These are phyloP conservation scores for Diadumene lineata DNA, from an alignment of 92 coral and sea anemone genomes.

Conservation along the genomic window DNA sequence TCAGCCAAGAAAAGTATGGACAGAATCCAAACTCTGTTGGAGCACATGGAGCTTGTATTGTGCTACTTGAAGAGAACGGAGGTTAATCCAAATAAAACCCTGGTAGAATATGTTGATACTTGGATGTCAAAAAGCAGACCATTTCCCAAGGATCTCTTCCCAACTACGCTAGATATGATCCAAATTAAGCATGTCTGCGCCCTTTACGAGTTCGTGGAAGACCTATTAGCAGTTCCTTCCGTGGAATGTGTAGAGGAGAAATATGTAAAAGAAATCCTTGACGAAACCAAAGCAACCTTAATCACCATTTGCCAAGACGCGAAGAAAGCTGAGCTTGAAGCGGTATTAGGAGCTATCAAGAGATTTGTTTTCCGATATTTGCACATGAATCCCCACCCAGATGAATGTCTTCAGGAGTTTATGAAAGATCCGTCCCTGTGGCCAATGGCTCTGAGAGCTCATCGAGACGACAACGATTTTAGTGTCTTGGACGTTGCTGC, in stretches of 20 bases:
- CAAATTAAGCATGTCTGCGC: constrained; percentile 84
- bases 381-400: constrained; percentile 57
- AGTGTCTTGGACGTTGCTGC: constrained; percentile 4
- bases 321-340: constrained; percentile 31
- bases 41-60: constrained; percentile 86
- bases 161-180: constrained; percentile 69
- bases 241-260: constrained; percentile 68
- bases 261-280: constrained; percentile 47
- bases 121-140: constrained; percentile 79
- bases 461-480: constrained; percentile 1
- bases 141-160: constrained; percentile 74
- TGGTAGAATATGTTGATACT: constrained; percentile 69
- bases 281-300: constrained; percentile 31
- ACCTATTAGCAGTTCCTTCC: constrained; percentile 73
- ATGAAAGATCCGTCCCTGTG: constrained; percentile 83
- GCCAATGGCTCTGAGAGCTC: constrained; percentile 54
- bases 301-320: constrained; percentile 18
- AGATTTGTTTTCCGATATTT: constrained; percentile 85
- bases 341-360: constrained; percentile 65
- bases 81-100: constrained; percentile 65
- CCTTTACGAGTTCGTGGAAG: constrained; percentile 86
- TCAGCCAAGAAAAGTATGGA: constrained; percentile 60
- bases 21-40: constrained; percentile 65
- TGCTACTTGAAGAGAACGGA: constrained; percentile 75
- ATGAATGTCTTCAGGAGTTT: constrained; percentile 40